Conservation (phyloP, 2,888 invertebrate genomes). For the Quadriops clusia region DNA sequence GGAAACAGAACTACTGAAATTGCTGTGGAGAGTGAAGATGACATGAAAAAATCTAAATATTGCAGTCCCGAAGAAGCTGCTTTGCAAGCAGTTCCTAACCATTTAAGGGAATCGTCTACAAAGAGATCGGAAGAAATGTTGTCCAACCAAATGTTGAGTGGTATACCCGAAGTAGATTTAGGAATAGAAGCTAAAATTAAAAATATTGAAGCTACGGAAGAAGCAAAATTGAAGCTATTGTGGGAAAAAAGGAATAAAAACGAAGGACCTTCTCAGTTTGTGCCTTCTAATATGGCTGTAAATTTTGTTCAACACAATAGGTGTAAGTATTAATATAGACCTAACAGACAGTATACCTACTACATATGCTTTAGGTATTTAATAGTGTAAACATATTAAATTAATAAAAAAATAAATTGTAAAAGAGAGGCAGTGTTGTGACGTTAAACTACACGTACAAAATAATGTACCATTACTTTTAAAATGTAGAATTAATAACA, state of each 20-base stretch:
- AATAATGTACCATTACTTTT: too few relatives aligned
- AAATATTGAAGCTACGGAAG: constrained; percentile 98
- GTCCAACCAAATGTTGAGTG: constrained; percentile 98
- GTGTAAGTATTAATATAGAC: constrained; percentile 55
- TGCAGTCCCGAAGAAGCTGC: constrained; percentile 85
- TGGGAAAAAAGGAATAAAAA: constrained; percentile 85
- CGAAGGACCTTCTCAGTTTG: constrained; percentile 88
- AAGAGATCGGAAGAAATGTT: constrained; percentile 96
- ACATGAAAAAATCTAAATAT: constrained; percentile 42
- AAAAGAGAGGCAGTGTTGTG: too few relatives aligned
- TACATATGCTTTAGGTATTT: too few relatives aligned
- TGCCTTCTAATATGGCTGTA: constrained; percentile 95
- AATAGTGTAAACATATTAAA: too few relatives aligned
- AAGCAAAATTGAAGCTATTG: constrained; percentile 85
- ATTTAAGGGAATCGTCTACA: constrained; percentile 61
- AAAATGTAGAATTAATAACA: too few relatives aligned
- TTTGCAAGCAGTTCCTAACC: constrained; percentile 65
- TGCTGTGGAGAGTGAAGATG: constrained; percentile 6
- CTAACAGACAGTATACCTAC: too few relatives aligned
- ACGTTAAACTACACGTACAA: too few relatives aligned
- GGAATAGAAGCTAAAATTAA: constrained; percentile 98
- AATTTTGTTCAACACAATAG: constrained; percentile 96
- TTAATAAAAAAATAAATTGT: too few relatives aligned
- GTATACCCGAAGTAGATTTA: constrained; percentile 97
- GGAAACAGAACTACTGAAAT: constrained; percentile 40